Evolutionary conservation across 1,140 invertebrate genomes (phyloP).

Genomic region (Leptinotarsa defecta): DNA sequence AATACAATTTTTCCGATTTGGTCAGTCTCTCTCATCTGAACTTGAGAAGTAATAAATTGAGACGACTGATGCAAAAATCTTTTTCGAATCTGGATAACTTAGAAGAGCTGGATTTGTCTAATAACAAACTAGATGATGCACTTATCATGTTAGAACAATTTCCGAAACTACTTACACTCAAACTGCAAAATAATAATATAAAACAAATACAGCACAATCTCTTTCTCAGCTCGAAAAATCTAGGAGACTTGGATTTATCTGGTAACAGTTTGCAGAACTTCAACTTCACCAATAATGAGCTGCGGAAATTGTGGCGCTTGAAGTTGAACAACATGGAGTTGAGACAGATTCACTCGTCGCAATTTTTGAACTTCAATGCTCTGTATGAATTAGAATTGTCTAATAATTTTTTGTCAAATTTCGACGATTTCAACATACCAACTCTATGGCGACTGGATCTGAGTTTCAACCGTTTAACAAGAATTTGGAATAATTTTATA

Average conservation of each 20-base stretch:
- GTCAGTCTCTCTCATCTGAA: background rate
- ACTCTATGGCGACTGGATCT: slow-evolving; percentile 8
- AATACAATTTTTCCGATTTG: slow-evolving; percentile 7
- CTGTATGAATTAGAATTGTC: slow-evolving; percentile 8
- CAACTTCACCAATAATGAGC: background rate
- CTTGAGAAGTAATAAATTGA: background rate
- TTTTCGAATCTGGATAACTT: slow-evolving; percentile 7
- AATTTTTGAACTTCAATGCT: background rate
- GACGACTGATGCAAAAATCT: background rate
- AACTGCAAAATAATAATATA: background rate
- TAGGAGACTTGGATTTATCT: background rate
- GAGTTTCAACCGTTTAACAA: background rate
- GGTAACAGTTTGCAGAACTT: background rate
- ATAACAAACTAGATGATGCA: background rate
- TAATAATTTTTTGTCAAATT: slow-evolving; percentile 1
- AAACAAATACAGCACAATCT: background rate
- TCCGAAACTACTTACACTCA: background rate
- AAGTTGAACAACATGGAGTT: slow-evolving; percentile 6
- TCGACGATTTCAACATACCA: background rate
- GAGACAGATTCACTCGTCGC: background rate
- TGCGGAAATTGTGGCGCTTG: background rate
- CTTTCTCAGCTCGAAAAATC: background rate
- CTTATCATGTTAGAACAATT: background rate
- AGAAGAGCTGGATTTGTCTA: background rate
- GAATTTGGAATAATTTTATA: slow-evolving; percentile 9